A percentile compares a stretch with the other conserved stretches of the same genome.
phyloP scores from a whole-genome alignment of 1,140 invertebrate species.

The Cephus cinctus region DNA sequence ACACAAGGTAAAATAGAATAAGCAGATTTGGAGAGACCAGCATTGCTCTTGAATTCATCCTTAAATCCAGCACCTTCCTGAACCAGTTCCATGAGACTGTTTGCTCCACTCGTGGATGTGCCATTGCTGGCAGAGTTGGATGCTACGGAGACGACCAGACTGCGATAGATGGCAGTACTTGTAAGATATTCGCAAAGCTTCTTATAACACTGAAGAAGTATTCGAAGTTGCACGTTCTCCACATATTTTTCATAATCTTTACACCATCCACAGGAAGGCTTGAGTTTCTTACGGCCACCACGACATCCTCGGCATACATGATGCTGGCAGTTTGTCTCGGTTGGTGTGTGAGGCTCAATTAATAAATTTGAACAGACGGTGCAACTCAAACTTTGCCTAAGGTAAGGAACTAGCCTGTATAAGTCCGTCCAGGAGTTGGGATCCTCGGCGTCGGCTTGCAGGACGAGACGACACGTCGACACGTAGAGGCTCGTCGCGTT shows the following conservation, averaged over 20 bases:
- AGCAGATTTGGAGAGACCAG: constrained; percentile 67
- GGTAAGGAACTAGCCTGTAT: constrained; percentile 77
- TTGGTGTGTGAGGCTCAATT: constrained; percentile 79
- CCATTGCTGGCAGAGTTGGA: constrained; percentile 56
- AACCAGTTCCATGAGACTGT: constrained; percentile 71
- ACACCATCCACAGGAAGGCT: constrained; percentile 82
- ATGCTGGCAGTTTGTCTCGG: constrained; percentile 80
- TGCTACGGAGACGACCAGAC: constrained; percentile 53
- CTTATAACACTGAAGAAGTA: constrained; percentile 84
- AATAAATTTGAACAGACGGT: constrained; percentile 84
- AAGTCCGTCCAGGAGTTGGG: constrained; percentile 76
- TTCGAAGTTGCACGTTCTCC: constrained; percentile 79
- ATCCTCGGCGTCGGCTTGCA: constrained; percentile 70
- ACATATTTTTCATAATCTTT: constrained; percentile 79
- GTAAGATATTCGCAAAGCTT: constrained; percentile 82
- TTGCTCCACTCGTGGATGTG: constrained; percentile 47
- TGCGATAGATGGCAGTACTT: constrained; percentile 68
- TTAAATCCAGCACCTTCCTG: constrained; percentile 76
- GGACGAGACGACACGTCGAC: constrained; percentile 76
- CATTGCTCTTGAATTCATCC: constrained; percentile 72
- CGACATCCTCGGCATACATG: constrained; percentile 81
- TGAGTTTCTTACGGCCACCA: constrained; percentile 80
- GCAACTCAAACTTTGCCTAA: constrained; percentile 84
- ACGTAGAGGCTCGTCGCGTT: constrained; percentile 84
- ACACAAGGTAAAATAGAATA: constrained; percentile 74